Evolutionary conservation across 2,797 vertebrate genomes (phyloP), one percentile per base, ranked within the genome.

Genomic region (Labeo calbasu): DNA sequence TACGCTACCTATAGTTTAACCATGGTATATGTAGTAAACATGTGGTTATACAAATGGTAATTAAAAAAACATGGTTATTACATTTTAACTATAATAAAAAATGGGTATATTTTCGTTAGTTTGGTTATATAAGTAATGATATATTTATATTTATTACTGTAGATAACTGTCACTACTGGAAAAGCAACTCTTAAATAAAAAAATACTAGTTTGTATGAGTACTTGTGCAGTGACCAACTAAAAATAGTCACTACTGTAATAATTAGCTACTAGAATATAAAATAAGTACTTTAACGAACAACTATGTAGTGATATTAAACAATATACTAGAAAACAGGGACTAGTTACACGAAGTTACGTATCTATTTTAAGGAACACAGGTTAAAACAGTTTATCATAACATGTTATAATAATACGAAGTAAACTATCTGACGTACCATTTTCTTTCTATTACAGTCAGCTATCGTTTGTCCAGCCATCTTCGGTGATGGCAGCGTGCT

Each of bases 371-470:
- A 15, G 51, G 6, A 55, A 36, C 8, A 40, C 28, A 19, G 32
- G 32, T 17, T 12, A 68, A 46, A 51, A 28, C 12, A 23, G 32
- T 23, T n/a, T 5, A 13, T 76, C 73, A 10, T 57, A 59, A 76
- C 53, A 14, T 76, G 32, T 43, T 59, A 23, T 46, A 23, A 69
- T n/a, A 17, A 75, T 13, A 10, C 1, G 32, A 77, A 43, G 19
- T 32, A 36, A 63, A 57, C 5, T 46, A 3, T 28, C 61, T 12
- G 12, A 90, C 92, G 89, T 36, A 94, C 94, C 93, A 95, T 46
- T 83, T 82, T 93, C 17, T 90, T 77, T 11, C 76, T 89, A 1
- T 57, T 77, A 14, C 85, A 59, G 7, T 87, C 79, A 68, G 86
- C 43, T 40, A 83, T 82, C 21, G 86, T 87, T 13, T 91, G 91